Evolutionary conservation across 2,888 invertebrate species (phyloP).

Genomic region (Leptopilina myrica): DNA sequence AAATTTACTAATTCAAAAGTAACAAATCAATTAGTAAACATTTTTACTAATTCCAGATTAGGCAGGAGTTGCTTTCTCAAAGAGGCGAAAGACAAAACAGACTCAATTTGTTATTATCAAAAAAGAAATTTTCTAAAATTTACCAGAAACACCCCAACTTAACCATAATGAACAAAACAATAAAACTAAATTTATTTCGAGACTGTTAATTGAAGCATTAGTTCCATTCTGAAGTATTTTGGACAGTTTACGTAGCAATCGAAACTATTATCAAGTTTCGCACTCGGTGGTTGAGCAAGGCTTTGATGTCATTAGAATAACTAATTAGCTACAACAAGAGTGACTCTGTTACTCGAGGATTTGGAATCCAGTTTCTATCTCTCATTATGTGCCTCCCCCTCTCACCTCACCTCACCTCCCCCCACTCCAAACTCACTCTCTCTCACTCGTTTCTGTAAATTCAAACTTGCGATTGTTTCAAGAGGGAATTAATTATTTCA

Average conservation of each 20-base stretch:
- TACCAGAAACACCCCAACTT: too few species aligned
- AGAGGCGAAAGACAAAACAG: too few species aligned
- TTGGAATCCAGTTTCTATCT: constrained; percentile 58
- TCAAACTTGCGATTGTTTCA: constrained; percentile 48
- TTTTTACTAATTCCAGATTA: too few species aligned
- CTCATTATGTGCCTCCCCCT: constrained; percentile 52
- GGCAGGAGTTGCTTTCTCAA: too few species aligned
- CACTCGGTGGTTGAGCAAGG: constrained; percentile 51
- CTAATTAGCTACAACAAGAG: constrained; percentile 65
- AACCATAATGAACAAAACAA: too few species aligned
- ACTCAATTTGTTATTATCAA: too few species aligned
- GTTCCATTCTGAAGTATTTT: background rate
- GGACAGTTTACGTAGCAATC: constrained; percentile 5
- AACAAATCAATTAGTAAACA: too few species aligned
- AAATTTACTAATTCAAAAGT: too few species aligned
- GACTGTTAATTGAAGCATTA: background rate
- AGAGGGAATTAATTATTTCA: constrained; percentile 66
- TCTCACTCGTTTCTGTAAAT: constrained; percentile 55
- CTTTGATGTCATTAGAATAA: constrained; percentile 68
- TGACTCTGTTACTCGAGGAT: constrained; percentile 56
- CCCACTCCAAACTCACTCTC: constrained; percentile 45
- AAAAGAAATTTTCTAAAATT: too few species aligned
- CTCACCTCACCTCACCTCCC: background rate
- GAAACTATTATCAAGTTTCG: constrained; percentile 49
- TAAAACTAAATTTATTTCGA: background rate